Conservation (phyloP, 1,140 invertebrate genomes). For the Pseudomyrmex cubaensis region DNA sequence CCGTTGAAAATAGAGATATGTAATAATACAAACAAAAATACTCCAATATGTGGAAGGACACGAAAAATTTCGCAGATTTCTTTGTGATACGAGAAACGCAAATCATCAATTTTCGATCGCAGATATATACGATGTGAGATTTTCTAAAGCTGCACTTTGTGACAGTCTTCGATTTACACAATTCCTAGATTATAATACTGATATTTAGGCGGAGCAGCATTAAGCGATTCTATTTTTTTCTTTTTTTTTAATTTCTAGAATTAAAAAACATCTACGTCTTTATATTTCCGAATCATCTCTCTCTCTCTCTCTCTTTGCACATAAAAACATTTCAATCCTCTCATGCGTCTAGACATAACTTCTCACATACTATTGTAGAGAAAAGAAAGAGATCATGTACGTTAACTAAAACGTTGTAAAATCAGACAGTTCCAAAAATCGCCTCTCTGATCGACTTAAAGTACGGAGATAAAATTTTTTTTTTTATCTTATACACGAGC, state of each 20-base stretch:
- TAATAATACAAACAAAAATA: constrained; percentile 34
- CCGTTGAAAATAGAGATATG: background rate
- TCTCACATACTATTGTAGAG: too few species aligned
- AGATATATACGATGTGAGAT: constrained; percentile 24
- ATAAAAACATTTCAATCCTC: background rate
- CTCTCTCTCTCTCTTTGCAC: too few species aligned
- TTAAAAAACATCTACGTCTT: background rate
- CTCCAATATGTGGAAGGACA: constrained; percentile 32
- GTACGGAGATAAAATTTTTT: too few species aligned
- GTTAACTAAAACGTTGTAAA: too few species aligned
- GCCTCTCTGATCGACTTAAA: too few species aligned
- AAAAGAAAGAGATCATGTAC: too few species aligned
- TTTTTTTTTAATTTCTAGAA: background rate
- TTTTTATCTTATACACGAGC: too few species aligned
- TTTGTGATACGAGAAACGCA: constrained; percentile 49
- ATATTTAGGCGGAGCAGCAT: constrained; percentile 52
- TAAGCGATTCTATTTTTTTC: constrained; percentile 9
- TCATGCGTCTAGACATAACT: too few species aligned
- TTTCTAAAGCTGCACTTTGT: constrained; percentile 59
- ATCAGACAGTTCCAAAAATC: too few species aligned
- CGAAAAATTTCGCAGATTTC: constrained; percentile 44
- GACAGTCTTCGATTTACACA: constrained; percentile 55
- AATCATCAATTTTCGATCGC: constrained; percentile 42
- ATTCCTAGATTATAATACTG: constrained; percentile 63
- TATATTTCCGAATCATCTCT: constrained; percentile 1